phyloP scores from a whole-genome alignment of 2,113 vertebrate species.

The Ramphastos sulfuratus region DNA sequence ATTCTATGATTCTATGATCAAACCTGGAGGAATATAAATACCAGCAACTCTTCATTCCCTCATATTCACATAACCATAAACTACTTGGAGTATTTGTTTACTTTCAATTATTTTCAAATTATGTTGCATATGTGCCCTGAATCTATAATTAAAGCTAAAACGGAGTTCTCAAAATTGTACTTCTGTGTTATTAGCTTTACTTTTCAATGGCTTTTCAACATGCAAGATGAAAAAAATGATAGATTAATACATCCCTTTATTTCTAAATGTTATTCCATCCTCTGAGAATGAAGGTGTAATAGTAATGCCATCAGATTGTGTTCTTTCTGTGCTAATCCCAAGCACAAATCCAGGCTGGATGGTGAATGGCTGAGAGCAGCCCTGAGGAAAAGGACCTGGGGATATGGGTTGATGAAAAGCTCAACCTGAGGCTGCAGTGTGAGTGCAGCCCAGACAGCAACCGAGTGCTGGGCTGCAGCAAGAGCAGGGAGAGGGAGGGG shows the following conservation, averaged over 20 bases:
- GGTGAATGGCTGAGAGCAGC: too few relatives aligned
- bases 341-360: too few relatives aligned
- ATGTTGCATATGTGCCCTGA: fast-evolving
- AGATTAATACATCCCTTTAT: neutral
- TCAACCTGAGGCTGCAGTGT: too few relatives aligned
- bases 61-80: neutral
- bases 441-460: too few relatives aligned
- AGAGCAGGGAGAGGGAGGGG: too few relatives aligned
- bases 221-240: neutral
- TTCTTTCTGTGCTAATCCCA: neutral
- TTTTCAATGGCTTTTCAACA: neutral
- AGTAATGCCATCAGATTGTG: neutral
- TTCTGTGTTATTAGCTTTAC: neutral
- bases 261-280: neutral
- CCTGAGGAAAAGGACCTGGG: too few relatives aligned
- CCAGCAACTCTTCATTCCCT: neutral
- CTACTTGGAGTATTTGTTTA: neutral
- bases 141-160: neutral
- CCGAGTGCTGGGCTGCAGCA: too few relatives aligned
- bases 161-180: neutral
- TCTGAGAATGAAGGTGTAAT: neutral
- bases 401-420: too few relatives aligned
- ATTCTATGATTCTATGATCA: neutral
- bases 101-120: neutral
- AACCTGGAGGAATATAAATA: neutral